Evolutionary conservation across 1,140 invertebrate genomes (phyloP).

Genomic region (Ectropis grisescens): DNA sequence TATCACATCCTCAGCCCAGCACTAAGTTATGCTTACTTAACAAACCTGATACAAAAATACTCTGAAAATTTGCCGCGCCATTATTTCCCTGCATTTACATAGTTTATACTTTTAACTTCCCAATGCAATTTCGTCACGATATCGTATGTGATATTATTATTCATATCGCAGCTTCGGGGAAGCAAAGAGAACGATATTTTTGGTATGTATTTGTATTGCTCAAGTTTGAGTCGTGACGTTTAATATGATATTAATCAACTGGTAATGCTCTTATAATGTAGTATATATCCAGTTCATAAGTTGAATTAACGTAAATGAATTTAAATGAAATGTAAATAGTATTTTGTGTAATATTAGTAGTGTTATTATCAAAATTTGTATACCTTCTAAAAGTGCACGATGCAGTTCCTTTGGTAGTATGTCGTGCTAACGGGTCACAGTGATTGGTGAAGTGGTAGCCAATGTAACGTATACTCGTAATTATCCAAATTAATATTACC

Average conservation of each 20-base stretch:
- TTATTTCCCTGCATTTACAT: no score
- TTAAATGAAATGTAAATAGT: no score
- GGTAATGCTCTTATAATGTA: no score
- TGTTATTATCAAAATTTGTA: slow-evolving; percentile 55
- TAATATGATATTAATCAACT: no score
- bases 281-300: no score
- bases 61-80: no score
- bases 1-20: slow-evolving; percentile 27
- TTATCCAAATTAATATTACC: no score
- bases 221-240: slow-evolving; percentile 34
- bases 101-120: no score
- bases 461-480: background rate
- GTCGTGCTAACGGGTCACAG: slow-evolving; percentile 55
- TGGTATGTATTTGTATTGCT: slow-evolving; percentile 60
- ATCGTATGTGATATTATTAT: slow-evolving; percentile 22
- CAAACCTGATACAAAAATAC: no score
- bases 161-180: slow-evolving; percentile 52
- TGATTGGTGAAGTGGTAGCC: slow-evolving; percentile 30
- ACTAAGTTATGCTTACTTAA: slow-evolving; percentile 11
- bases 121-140: background rate
- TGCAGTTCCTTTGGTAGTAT: slow-evolving; percentile 64
- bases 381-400: slow-evolving; percentile 55
- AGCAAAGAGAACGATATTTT: slow-evolving; percentile 53
- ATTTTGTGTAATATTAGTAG: slow-evolving; percentile 24
- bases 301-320: no score